Conservation (phyloP, 2,888 invertebrate genomes). For the Pemphredon lugubris region DNA sequence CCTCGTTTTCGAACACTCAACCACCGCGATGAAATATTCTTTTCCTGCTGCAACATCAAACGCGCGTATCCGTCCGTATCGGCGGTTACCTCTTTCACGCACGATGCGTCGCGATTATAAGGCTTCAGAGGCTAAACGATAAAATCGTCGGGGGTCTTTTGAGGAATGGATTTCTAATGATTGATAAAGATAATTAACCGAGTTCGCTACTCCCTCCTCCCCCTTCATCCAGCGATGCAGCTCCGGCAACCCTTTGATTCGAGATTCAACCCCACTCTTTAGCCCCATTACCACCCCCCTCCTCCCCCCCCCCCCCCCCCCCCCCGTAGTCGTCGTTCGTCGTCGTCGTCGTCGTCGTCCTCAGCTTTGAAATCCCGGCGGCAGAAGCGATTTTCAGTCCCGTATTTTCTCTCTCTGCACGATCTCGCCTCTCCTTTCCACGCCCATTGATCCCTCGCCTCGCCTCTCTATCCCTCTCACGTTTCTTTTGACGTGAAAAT, state of each 20-base stretch:
- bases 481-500: slow-evolving; percentile 62
- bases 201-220: slow-evolving; percentile 50
- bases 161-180: slow-evolving; percentile 73
- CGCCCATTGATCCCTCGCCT: background rate
- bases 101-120: slow-evolving; percentile 31
- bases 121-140: slow-evolving; percentile 50
- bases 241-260: slow-evolving; percentile 73
- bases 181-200: slow-evolving; percentile 77
- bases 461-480: slow-evolving; percentile 31
- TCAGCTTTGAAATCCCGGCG: slow-evolving; percentile 62
- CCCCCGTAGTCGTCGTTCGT: too few relatives aligned
- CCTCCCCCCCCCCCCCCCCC: too few relatives aligned
- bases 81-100: slow-evolving; percentile 27
- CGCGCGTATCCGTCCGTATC: slow-evolving; percentile 30
- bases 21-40: background rate
- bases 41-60: slow-evolving; percentile 41
- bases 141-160: slow-evolving; percentile 61
- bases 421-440: background rate
- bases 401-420: slow-evolving; percentile 13
- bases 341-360: slow-evolving; percentile 47
- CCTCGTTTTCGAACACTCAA: background rate
- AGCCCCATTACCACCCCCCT: slow-evolving; percentile 41
- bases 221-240: slow-evolving; percentile 43
- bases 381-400: slow-evolving; percentile 66
- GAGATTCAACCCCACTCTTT: slow-evolving; percentile 47